Base-by-base conservation (phyloP, 1,140 invertebrate genomes). In the Heliothis subflexa region DNA sequence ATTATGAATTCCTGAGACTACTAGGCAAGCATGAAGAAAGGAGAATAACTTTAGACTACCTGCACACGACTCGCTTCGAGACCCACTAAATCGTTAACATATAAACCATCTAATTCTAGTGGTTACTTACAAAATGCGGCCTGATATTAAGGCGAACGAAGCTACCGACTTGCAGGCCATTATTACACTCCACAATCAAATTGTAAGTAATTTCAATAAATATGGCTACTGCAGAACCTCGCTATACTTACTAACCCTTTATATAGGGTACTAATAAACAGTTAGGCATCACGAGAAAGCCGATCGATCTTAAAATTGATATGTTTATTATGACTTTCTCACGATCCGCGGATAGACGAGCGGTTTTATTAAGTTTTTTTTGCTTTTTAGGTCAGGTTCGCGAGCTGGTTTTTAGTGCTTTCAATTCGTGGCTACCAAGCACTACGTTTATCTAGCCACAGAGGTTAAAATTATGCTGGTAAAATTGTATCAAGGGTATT, bases 281-380 rank as follows among this genome's bases (percentile, higher is more conserved):
- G 92, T 94, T 92, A 81, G 81, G 82, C 75, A 85, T 90, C 92
- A 94, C 92, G 91, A 93, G 92, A 94, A 93, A 92, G 91, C 91
- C 49, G 90, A 90, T 91, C 88, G 87, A 85, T 86, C 85, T 83
- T 80, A 78, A 92, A 92, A 94, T 94, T 91, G 92, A 94, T 91
- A 89, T 93, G 90, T 94, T 92, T 93, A 94, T 91, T 88, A 90
- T 91, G 89, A 92, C 91, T 94, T 91, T 94, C 92, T 94, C 92
- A 94, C 92, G 92, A 93, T 89, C 88, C 84, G 47, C 54, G 78
- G 78, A 88, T 91, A 90, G 86, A 66, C 74, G n/a, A 77, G 74
- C 4, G 5, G 13, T 55, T 72, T 72, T 54, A 16, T 18, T 52
- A 40, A 18, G 59, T 0, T 62, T 61, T 76, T 62, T 76, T 50